A percentile compares a stretch with the other conserved stretches of the same genome.
Evolutionary conservation across 2,888 invertebrate genomes (phyloP).

Genomic region (Mythimna vitellina): DNA sequence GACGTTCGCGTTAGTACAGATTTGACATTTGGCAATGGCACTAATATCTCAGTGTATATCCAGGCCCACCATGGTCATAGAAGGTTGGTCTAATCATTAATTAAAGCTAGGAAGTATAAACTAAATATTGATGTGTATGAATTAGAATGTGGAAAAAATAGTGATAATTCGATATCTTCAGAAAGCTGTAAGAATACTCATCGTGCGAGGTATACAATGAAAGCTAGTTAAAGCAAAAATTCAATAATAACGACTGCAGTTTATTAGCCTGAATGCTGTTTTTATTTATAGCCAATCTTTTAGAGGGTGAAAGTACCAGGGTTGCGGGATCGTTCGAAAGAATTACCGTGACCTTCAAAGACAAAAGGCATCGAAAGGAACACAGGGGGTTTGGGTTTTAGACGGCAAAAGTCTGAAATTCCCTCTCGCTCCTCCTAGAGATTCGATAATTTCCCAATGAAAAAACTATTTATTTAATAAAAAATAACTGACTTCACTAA

Average conservation of each 20-base stretch:
- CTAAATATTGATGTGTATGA: background rate
- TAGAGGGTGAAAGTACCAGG: background rate
- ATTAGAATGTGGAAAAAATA: background rate
- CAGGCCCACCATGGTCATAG: background rate
- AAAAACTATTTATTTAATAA: no score
- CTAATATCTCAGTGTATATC: conserved; percentile 18
- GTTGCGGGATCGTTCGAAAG: no score
- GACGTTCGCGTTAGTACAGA: conserved; percentile 25
- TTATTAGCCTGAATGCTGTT: background rate
- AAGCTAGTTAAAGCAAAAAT: background rate
- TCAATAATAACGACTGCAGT: background rate
- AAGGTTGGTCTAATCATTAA: background rate
- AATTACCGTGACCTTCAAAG: no score
- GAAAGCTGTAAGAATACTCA: background rate
- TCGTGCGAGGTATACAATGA: background rate
- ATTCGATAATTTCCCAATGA: no score
- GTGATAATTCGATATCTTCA: background rate
- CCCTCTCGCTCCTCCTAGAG: no score
- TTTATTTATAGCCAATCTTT: background rate
- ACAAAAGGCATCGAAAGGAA: no score
- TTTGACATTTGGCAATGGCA: conserved; percentile 40
- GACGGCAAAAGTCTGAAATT: no score
- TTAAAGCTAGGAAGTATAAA: background rate
- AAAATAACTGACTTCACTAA: no score
- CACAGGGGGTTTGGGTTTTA: no score